Evolutionary conservation across 2,113 vertebrate genomes (phyloP).

Genomic region (Meriones unguiculatus): DNA sequence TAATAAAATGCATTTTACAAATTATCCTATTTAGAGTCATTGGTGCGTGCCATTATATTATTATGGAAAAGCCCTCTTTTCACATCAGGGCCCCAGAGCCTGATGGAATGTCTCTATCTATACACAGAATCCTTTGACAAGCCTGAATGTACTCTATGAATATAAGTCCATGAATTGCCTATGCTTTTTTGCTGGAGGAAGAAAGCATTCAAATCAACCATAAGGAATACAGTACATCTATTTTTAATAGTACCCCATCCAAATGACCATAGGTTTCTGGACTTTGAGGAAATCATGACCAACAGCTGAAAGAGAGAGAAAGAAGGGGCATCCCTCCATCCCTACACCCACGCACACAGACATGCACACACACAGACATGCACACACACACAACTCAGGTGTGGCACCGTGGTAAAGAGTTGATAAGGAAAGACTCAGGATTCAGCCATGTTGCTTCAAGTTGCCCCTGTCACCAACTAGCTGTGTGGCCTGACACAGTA

Average conservation of each 20-base stretch:
- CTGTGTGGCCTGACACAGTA: neutral
- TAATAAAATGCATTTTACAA: constrained; percentile 30
- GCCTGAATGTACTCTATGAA: neutral
- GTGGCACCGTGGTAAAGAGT: neutral
- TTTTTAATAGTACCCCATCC: neutral
- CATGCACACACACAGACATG: neutral
- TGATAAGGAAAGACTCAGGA: neutral
- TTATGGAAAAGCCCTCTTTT: constrained; percentile 44
- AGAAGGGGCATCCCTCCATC: neutral
- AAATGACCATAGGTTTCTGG: neutral
- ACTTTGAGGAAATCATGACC: neutral
- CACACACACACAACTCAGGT: neutral
- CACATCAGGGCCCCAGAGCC: neutral
- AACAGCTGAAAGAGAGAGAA: neutral
- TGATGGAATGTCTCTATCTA: neutral
- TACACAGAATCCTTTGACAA: neutral
- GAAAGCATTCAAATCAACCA: neutral
- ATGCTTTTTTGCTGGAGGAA: neutral
- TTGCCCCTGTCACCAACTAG: neutral
- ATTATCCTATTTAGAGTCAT: constrained; percentile 20
- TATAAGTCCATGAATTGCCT: neutral
- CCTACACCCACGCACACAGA: neutral
- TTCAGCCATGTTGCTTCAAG: neutral
- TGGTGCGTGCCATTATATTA: neutral
- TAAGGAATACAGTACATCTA: neutral